Percentiles rank a stretch among this genome's conserved stretches.
Conservation (phyloP, 2,888 invertebrate genomes). For the Actias luna region DNA sequence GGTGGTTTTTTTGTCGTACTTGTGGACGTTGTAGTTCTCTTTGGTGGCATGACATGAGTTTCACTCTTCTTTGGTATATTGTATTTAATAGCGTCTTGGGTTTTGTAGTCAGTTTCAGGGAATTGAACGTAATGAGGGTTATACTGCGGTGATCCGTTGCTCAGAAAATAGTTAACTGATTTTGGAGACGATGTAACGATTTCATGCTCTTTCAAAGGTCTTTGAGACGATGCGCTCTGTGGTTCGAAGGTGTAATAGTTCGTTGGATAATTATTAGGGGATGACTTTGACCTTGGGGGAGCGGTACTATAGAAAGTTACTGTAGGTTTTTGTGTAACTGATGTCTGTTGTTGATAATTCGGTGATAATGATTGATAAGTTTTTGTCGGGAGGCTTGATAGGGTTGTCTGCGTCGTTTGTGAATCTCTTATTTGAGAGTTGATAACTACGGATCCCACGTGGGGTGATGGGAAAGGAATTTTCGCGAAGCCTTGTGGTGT, state of each 20-base stretch:
- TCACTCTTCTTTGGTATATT: conserved; percentile 49
- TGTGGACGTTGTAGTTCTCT: conserved; percentile 40
- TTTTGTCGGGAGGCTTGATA: conserved; percentile 35
- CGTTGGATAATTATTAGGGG: conserved; percentile 44
- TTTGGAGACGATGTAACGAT: conserved; percentile 44
- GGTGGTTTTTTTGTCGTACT: conserved; percentile 58
- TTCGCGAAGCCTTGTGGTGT: conserved; percentile 93
- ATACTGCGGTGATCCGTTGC: conserved; percentile 50
- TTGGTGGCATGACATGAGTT: conserved; percentile 48
- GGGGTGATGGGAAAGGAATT: conserved; percentile 92
- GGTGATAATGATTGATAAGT: conserved; percentile 44
- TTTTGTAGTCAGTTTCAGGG: conserved; percentile 43
- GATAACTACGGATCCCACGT: conserved; percentile 92
- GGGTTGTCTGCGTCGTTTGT: conserved; percentile 30
- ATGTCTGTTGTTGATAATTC: conserved; percentile 43
- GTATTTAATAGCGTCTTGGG: conserved; percentile 41
- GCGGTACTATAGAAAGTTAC: conserved; percentile 70
- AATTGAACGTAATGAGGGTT: conserved; percentile 51
- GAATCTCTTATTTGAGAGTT: conserved; percentile 75
- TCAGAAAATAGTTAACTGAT: conserved; percentile 57
- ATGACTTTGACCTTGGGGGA: conserved; percentile 53
- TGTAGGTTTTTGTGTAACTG: conserved; percentile 64
- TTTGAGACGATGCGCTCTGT: conserved; percentile 60
- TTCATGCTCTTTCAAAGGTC: conserved; percentile 47
- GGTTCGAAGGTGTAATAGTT: conserved; percentile 73